Conservation (phyloP, 2,113 vertebrate genomes). For the Microtus montanus region DNA sequence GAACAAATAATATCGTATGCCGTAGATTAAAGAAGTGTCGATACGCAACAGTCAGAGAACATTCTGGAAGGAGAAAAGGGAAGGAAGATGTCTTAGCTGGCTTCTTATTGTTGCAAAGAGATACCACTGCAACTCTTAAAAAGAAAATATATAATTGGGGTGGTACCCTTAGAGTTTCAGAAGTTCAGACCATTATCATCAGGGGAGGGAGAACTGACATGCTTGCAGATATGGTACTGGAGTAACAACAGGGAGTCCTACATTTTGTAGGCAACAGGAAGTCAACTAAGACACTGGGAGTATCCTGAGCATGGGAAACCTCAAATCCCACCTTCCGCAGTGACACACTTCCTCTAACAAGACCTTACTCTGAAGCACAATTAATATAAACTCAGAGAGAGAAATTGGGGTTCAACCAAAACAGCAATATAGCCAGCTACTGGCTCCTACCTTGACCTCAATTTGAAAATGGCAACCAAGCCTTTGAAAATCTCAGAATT, state of each 20-base stretch:
- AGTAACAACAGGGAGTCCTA: neutral
- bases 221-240: neutral
- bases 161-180: neutral
- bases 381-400: too few species aligned
- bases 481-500: too few species aligned
- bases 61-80: too few species aligned
- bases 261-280: neutral
- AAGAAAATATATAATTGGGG: neutral
- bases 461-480: too few species aligned
- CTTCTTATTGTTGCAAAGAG: neutral
- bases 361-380: too few species aligned
- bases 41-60: neutral
- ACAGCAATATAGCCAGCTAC: too few species aligned
- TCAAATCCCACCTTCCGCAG: neutral
- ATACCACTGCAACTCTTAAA: neutral
- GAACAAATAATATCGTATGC: neutral
- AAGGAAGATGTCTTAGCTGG: neutral
- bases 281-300: neutral
- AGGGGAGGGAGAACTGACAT: neutral
- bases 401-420: too few species aligned
- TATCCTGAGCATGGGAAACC: neutral
- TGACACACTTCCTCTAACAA: neutral
- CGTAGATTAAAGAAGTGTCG: neutral
- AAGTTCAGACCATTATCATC: neutral
- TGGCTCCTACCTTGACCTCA: too few species aligned